phyloP scores from a whole-genome alignment of 2,113 vertebrate genomes.

The Callorhinus ursinus region DNA sequence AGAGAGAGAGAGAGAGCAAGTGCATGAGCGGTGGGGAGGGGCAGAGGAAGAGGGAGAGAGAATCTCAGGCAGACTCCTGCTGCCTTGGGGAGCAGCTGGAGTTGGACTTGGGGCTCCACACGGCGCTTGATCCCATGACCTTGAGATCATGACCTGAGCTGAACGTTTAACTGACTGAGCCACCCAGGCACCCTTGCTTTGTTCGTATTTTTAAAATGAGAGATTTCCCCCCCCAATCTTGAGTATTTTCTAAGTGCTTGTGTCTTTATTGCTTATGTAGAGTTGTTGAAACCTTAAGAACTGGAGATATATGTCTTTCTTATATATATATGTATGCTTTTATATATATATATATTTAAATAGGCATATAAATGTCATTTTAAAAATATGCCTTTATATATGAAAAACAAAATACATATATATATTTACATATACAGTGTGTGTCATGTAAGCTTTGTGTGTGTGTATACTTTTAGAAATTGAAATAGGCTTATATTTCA shows the following conservation, averaged over 20 bases:
- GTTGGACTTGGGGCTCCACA: neutral
- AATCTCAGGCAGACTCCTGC: neutral
- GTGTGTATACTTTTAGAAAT: neutral
- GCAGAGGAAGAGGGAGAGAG: neutral
- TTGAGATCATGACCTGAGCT: neutral
- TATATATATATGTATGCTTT: neutral
- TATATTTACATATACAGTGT: neutral
- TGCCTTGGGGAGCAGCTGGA: neutral
- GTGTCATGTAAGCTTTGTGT: neutral
- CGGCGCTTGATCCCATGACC: neutral
- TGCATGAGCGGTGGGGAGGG: rapidly evolving
- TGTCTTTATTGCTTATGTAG: neutral
- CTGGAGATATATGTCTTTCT: too few species aligned
- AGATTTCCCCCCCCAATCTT: neutral
- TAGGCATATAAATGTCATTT: neutral
- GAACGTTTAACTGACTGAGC: neutral
- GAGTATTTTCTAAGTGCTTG: slow-evolving; percentile 20
- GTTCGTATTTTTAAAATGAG: slow-evolving; percentile 25
- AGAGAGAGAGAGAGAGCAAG: neutral
- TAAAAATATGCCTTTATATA: neutral
- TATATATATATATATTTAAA: neutral
- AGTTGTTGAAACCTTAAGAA: slow-evolving; percentile 1
- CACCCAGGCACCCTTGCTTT: neutral
- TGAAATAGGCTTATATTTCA: neutral
- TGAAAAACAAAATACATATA: neutral